Base-by-base conservation (phyloP, 2,113 vertebrate species). In the Platycercus adscitus region DNA sequence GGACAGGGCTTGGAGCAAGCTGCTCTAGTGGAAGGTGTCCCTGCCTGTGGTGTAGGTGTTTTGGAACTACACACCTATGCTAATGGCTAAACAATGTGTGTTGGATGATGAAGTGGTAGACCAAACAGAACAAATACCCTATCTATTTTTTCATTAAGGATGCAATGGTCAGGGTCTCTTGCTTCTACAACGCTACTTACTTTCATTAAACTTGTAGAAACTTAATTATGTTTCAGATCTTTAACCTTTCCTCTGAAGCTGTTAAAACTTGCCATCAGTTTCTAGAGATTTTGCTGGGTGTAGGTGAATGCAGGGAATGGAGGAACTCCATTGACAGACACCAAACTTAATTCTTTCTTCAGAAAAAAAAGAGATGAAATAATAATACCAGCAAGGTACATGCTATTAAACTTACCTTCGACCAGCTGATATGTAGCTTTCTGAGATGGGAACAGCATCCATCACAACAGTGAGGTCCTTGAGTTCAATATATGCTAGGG, bases 1-100 rank as follows among this genome's bases (percentile, higher is more conserved):
- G 56, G 56, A n/a, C 0, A 2, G 2, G 31, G 31, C 4, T n/a
- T n/a, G 20, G 13, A n/a, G 56, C 20, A 58, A 10, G 20, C 33
- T 58, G 33, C 0, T 58, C 56, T 1, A 5, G 13, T n/a, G 4
- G 4, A 58, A 58, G 55, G 20, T 20, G 9, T n/a, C 33, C 33
- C 33, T 58, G 56, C 20, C 56, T n/a, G n/a, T n/a, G n/a, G n/a
- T 86, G 63, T 26, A 24, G 43, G 20, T 71, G n/a, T 81, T 76
- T 55, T 50, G 33, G 70, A 81, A 46, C 43, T 25, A 15, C 2
- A 1, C 7, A 39, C 10, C 25, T 35, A 21, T 28, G 24, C 24
- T 23, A 81, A 20, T 25, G 25, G 25, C n/a, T 64, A 19, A 47
- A 60, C 3, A 43, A 17, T 6, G 5, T 18, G 8, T 21, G 20